Base-by-base conservation (phyloP, 2,888 invertebrate genomes). In the Pherbina coryleti region DNA sequence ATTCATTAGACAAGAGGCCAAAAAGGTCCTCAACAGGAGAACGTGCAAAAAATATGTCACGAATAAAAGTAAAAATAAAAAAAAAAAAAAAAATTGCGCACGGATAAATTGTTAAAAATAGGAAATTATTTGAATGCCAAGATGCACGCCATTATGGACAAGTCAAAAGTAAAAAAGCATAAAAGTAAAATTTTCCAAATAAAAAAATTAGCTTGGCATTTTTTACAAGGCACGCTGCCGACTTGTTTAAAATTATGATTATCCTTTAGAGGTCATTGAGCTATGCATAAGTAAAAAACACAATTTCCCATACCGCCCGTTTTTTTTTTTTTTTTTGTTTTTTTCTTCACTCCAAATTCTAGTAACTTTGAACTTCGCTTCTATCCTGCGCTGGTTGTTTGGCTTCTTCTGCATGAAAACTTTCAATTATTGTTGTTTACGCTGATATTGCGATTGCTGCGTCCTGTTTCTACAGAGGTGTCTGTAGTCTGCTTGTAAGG, bases 351-450 rank as follows among this genome's bases (percentile, higher is more conserved):
- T 37, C 37, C 5, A 5, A 7, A 8, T 19, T 67, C n/a, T 66
- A 7, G 14, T 9, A 9, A 67, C 19, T 17, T 67, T 25, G 19
- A 19, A 19, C 49, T 49, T 37, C 22, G 22, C 25, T 19, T 9
- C 66, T 28, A 25, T 60, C 37, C 44, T 60, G 72, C 72, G 9
- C 25, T 1, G 22, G 19, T 64, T 74, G 51, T 74, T 74, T 74
- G 55, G 44, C 44, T 44, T 74, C 74, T 74, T 64, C 55, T 51
- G 74, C 74, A 62, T 74, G 74, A 74, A 74, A 62, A 74, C 74
- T 49, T 74, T 74, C 74, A 74, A 74, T 74, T 74, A 74, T 74
- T 64, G 74, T 74, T 64, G 64, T 74, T 74, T 62, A 74, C 74
- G 74, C 64, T 64, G 28, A 31, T 19, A n/a, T 9, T 14, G 19